phyloP scores from a whole-genome alignment of 2,888 invertebrate genomes.

The Limnephilus marmoratus region DNA sequence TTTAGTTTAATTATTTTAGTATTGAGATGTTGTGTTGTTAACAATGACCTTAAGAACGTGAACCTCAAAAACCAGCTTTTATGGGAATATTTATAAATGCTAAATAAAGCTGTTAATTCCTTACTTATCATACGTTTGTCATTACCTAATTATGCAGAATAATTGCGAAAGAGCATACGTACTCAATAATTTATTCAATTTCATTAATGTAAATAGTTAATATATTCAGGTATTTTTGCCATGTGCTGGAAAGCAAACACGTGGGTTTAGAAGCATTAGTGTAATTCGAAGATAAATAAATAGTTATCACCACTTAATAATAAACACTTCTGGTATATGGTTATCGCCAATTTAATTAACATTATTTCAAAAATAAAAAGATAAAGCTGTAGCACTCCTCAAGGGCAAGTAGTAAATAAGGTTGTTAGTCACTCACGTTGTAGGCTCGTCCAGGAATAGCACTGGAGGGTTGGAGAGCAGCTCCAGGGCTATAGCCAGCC shows the following conservation, averaged over 20 bases:
- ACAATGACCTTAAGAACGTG: background rate
- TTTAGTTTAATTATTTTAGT: background rate
- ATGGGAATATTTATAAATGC: background rate
- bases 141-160: background rate
- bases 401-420: too few species aligned
- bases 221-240: background rate
- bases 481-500: constrained; percentile 89
- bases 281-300: background rate
- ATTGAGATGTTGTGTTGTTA: background rate
- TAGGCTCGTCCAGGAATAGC: constrained; percentile 92
- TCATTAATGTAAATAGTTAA: background rate
- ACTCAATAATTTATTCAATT: background rate
- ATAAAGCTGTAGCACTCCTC: too few species aligned
- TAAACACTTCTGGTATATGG: too few species aligned
- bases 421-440: constrained; percentile 79
- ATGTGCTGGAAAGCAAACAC: background rate
- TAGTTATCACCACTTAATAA: background rate
- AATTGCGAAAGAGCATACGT: background rate
- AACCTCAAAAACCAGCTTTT: background rate
- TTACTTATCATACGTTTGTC: background rate
- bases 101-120: background rate
- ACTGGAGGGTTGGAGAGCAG: constrained; percentile 91
- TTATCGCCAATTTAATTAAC: too few species aligned
- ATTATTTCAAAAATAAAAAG: too few species aligned
- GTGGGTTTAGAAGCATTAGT: background rate